phyloP scores from a whole-genome alignment of 2,797 vertebrate genomes.

The Clamator glandarius region DNA sequence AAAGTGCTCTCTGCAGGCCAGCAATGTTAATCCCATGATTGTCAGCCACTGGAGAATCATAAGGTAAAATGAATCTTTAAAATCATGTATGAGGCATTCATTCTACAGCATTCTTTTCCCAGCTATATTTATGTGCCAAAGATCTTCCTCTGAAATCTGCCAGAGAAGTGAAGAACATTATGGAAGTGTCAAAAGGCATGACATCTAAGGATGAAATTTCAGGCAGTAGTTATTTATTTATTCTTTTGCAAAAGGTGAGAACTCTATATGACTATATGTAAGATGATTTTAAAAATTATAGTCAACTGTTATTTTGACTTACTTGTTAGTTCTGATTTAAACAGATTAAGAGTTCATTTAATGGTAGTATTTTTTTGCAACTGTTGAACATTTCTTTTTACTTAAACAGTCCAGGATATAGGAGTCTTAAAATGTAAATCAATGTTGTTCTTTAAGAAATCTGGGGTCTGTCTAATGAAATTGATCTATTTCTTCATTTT shows the following conservation, averaged over 20 bases:
- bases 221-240: neutral
- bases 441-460: neutral
- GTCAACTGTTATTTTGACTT: neutral
- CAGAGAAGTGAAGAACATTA: neutral
- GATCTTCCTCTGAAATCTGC: neutral
- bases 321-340: neutral
- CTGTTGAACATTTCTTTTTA: neutral
- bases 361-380: neutral
- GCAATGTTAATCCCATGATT: constrained; percentile 10
- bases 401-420: neutral
- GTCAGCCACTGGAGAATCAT: neutral
- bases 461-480: neutral
- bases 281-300: neutral
- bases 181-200: neutral
- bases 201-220: neutral
- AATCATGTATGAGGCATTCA: neutral
- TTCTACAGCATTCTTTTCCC: neutral
- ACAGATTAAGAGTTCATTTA: neutral
- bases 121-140: neutral
- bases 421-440: neutral
- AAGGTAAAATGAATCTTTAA: constrained; percentile 24
- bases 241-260: neutral
- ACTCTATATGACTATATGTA: neutral
- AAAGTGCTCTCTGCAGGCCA: constrained; percentile 4
- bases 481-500: neutral